A percentile compares a stretch with the other conserved stretches of the same genome.
Conservation (phyloP, 2,113 vertebrate genomes). For the Canis aureus region DNA sequence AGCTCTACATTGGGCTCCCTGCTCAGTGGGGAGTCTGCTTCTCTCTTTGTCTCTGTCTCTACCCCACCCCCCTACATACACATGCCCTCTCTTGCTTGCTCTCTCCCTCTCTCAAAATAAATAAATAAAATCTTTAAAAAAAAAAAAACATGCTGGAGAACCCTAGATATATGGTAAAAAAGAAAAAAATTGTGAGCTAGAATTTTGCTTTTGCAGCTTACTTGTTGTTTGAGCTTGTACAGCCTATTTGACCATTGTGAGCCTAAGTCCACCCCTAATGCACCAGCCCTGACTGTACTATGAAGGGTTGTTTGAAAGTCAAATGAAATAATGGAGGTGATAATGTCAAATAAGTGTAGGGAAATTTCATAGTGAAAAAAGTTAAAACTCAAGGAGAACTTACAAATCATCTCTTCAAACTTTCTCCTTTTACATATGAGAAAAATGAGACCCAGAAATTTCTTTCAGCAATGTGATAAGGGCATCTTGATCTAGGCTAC, state of each 20-base stretch:
- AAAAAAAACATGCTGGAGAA: not conserved
- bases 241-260: not conserved
- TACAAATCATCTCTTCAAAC: not conserved
- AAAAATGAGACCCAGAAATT: not conserved
- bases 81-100: not conserved
- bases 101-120: not conserved
- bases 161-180: not conserved
- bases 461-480: not conserved
- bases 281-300: not conserved
- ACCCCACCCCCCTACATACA: no score
- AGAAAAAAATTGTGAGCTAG: not conserved
- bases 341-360: not conserved
- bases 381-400: not conserved
- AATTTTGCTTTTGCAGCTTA: not conserved
- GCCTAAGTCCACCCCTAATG: not conserved
- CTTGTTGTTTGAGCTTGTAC: not conserved
- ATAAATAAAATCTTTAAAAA: not conserved
- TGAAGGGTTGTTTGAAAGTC: not conserved
- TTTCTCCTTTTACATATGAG: not conserved
- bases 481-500: not conserved
- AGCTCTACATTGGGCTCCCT: not conserved
- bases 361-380: not conserved
- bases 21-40: not conserved
- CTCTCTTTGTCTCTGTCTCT: not conserved
- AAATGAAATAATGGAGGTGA: not conserved